Base-by-base conservation (phyloP, 2,797 vertebrate genomes). In the Microctenopoma stevenorrisi region DNA sequence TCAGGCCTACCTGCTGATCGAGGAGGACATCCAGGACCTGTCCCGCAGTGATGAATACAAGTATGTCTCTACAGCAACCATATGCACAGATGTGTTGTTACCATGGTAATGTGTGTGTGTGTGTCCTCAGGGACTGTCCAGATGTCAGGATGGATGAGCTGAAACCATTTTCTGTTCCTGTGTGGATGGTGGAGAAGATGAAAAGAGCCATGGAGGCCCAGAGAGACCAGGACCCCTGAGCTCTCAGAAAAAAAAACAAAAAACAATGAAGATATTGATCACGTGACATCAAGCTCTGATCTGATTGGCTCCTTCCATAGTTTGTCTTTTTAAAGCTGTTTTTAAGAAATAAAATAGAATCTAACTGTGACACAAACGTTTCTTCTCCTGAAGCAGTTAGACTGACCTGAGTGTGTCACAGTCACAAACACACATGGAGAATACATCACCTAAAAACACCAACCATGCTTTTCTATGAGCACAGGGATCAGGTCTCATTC, bases 101-200 rank as follows among this genome's bases (percentile, higher is more conserved):
- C 48, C 9, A 30, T 35, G 46, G 35, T 60, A 63, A 76, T 35
- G 0, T 8, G 0, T 43, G 25, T 46, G 7, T 8, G 0, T 35
- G 9, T 18, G 7, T 8, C 0, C 30, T 5, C 70, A 98, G 97
- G 83, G 96, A 96, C 71, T 96, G 93, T 13, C 92, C 96, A 0
- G 97, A 98, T 0, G 88, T 99, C 72, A 95, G 88, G 78, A 82
- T 97, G 92, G 96, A 98, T 2, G 97, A 98, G 76, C 67, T 99
- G 87, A 98, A 97, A 82, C 95, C 97, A 0, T 99, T 99, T 71
- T 49, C 89, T 0, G 95, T 97, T 0, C 97, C 97, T 0, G 28
- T 73, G 0, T 98, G 97, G 97, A 98, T 99, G 95, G 94, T 96
- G 0, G 95, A 95, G 84, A 99, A 99, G 93, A 98, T 98, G 96